Evolutionary conservation across 2,113 vertebrate species (phyloP).

Genomic region (Pseudopipra pipra): DNA sequence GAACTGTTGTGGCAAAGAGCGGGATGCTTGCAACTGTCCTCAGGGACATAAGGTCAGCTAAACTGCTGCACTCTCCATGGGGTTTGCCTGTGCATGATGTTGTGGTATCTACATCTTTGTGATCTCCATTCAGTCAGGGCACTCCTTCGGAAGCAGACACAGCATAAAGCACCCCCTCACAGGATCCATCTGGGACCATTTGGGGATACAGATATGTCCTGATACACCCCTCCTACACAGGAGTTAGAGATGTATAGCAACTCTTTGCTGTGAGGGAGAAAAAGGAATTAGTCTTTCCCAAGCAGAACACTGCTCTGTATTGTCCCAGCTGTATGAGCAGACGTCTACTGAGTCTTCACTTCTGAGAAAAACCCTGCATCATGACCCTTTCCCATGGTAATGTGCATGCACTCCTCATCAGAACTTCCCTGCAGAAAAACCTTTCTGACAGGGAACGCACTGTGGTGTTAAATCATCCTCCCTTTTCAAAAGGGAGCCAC

Average conservation of each 20-base stretch:
- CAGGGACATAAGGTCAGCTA: fast-evolving
- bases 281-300: not conserved
- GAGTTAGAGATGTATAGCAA: not conserved
- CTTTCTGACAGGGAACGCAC: not conserved
- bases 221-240: not conserved
- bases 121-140: not conserved
- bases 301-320: not conserved
- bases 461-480: not conserved
- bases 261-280: not conserved
- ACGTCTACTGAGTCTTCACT: not conserved
- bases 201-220: not conserved
- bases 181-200: not conserved
- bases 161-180: fast-evolving
- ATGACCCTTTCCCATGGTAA: fast-evolving
- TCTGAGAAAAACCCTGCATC: fast-evolving
- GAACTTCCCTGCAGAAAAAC: not conserved
- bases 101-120: not conserved
- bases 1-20: not conserved
- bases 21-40: not conserved
- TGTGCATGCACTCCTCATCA: fast-evolving
- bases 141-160: not conserved
- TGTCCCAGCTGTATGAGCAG: not conserved
- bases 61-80: too few relatives aligned
- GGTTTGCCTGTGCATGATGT: not conserved
- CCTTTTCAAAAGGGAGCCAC: not conserved